Conservation (phyloP, 2,888 invertebrate genomes). For the Crematogaster levior region DNA sequence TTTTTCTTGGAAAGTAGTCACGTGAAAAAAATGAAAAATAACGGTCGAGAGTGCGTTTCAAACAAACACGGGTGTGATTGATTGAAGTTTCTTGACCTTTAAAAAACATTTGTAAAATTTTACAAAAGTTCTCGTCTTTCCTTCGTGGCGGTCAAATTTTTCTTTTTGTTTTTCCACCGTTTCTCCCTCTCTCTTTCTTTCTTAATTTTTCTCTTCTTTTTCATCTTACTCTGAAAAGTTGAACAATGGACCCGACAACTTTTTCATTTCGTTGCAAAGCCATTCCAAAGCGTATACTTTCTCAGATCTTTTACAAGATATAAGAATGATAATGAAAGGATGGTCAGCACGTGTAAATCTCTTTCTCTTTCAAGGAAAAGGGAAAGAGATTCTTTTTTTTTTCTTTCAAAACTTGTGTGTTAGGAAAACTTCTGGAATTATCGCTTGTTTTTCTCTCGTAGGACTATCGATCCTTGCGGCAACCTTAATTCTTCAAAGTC, state of each 20-base stretch:
- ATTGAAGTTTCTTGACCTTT: not conserved
- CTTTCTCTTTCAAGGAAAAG: not conserved
- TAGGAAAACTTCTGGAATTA: not conserved
- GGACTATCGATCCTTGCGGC: not conserved
- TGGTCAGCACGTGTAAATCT: slow-evolving; percentile 5
- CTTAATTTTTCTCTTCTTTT: not conserved
- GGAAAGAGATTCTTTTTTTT: no score
- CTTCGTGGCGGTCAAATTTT: not conserved
- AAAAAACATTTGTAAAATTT: not conserved
- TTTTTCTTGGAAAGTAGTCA: not conserved
- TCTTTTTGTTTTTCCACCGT: not conserved
- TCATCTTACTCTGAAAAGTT: not conserved
- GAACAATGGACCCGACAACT: not conserved
- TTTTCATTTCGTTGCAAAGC: slow-evolving; percentile 26
- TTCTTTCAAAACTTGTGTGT: no score
- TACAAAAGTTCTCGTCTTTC: not conserved
- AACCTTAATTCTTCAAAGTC: slow-evolving; percentile 16
- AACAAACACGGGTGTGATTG: not conserved
- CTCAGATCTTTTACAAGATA: not conserved
- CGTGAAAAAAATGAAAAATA: not conserved
- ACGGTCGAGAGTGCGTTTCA: not conserved
- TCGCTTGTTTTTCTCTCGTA: not conserved
- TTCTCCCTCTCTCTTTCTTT: not conserved
- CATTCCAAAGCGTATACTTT: no score
- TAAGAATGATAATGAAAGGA: not conserved